Conservation (phyloP, 2,797 vertebrate species). For the Cryptoblepharus egeriae region DNA sequence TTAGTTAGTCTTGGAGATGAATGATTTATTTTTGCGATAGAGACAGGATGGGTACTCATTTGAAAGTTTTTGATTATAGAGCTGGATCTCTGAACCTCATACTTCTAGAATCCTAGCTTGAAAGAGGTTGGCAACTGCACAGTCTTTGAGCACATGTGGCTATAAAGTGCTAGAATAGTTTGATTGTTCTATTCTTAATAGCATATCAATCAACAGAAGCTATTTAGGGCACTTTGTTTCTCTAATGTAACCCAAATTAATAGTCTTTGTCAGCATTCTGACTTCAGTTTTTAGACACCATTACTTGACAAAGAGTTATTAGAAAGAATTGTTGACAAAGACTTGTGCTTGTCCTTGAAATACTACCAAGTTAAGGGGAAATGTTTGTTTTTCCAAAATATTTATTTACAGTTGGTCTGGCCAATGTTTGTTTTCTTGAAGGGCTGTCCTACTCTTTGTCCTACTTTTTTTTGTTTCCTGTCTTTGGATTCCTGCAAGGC, state of each 20-base stretch:
- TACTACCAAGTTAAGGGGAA: not conserved
- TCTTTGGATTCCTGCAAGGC: too few species aligned
- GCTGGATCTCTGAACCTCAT: not conserved
- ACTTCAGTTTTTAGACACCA: not conserved
- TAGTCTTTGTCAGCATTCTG: not conserved
- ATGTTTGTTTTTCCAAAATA: not conserved
- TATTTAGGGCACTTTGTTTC: not conserved
- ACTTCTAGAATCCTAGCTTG: not conserved
- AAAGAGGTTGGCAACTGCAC: not conserved
- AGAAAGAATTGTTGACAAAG: too few species aligned
- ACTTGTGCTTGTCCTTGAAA: not conserved
- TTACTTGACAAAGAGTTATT: not conserved
- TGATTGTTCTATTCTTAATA: not conserved
- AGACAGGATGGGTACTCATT: too few species aligned
- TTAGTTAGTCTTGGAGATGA: too few species aligned
- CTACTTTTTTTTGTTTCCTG: not conserved
- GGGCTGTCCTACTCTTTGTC: not conserved
- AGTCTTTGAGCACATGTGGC: not conserved
- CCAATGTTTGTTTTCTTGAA: not conserved
- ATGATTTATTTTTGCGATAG: too few species aligned
- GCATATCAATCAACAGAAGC: not conserved
- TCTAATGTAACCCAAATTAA: not conserved
- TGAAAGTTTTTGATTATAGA: too few species aligned
- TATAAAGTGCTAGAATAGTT: not conserved
- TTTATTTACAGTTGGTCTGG: not conserved